Evolutionary conservation across 2,888 invertebrate genomes (phyloP).

Genomic region (Diaphora mendica): DNA sequence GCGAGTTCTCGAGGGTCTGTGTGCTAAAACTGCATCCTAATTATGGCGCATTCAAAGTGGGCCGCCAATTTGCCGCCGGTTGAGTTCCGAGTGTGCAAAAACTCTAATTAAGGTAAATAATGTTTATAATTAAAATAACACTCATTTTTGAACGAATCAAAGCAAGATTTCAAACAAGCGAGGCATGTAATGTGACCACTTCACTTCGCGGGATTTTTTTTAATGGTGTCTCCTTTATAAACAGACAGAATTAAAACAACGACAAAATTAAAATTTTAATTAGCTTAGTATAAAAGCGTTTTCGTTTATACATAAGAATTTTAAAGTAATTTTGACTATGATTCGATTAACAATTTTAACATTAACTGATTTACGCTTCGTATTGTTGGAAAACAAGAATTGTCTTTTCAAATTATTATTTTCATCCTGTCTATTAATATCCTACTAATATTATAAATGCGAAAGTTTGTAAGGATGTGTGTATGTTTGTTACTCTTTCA

Average conservation of each 20-base stretch:
- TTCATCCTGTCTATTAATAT: too few species aligned
- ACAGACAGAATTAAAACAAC: slow-evolving; percentile 6
- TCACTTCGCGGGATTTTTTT: slow-evolving; percentile 69
- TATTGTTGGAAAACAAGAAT: not conserved
- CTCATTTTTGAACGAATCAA: slow-evolving; percentile 74
- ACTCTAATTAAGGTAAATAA: slow-evolving; percentile 85
- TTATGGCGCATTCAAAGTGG: slow-evolving; percentile 76
- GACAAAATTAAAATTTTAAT: slow-evolving; percentile 17
- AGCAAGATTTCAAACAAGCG: slow-evolving; percentile 71
- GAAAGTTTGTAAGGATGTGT: too few species aligned
- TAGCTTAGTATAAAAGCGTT: slow-evolving; percentile 1
- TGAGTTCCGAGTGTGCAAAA: slow-evolving; percentile 71
- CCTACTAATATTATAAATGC: too few species aligned
- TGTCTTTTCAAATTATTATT: not conserved
- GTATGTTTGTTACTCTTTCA: too few species aligned
- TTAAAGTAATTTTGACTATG: not conserved
- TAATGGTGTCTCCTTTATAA: slow-evolving; percentile 53
- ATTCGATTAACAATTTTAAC: not conserved
- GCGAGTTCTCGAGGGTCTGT: slow-evolving; percentile 64
- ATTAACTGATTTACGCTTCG: not conserved
- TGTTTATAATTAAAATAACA: slow-evolving; percentile 86
- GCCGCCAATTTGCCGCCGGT: slow-evolving; percentile 75
- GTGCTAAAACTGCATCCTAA: slow-evolving; percentile 78
- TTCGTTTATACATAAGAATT: not conserved
- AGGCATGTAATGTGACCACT: slow-evolving; percentile 75